Evolutionary conservation across 2,888 invertebrate genomes (phyloP).

Genomic region (Eueremaeus valkanovi): DNA sequence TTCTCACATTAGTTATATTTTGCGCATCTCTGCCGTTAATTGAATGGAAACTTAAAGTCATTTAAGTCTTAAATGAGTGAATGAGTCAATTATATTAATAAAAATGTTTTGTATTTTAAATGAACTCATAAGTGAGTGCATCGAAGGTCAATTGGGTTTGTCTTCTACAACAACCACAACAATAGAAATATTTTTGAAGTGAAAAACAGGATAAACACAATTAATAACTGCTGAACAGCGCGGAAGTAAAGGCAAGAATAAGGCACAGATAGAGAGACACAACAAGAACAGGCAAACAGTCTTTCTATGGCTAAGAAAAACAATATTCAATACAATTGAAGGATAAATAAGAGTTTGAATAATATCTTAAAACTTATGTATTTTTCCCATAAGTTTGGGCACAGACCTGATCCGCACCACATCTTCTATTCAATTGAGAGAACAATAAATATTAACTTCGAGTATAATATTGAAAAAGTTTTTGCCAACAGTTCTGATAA

Average conservation of each 20-base stretch:
- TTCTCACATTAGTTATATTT: too few relatives aligned
- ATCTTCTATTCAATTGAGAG: not conserved
- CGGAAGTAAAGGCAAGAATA: not conserved
- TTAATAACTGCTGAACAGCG: not conserved
- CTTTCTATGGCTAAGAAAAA: not conserved
- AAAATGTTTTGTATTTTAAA: not conserved
- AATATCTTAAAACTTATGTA: too few relatives aligned
- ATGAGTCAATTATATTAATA: not conserved
- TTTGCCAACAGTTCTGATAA: too few relatives aligned
- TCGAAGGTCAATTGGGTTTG: not conserved
- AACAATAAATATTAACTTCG: too few relatives aligned
- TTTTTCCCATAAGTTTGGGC: too few relatives aligned
- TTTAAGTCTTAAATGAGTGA: too few relatives aligned
- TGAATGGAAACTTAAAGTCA: not conserved
- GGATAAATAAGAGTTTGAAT: too few relatives aligned
- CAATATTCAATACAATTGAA: too few relatives aligned
- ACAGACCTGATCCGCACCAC: constrained; percentile 27
- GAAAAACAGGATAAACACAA: not conserved
- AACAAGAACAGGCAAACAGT: not conserved
- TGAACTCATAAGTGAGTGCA: not conserved
- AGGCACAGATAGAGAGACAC: not conserved
- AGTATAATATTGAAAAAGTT: too few relatives aligned
- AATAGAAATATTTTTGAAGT: not conserved
- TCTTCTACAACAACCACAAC: not conserved
- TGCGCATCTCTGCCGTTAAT: too few relatives aligned